Evolutionary conservation across 2,888 invertebrate species (phyloP).

Genomic region (Drosophila quasianomalipes): DNA sequence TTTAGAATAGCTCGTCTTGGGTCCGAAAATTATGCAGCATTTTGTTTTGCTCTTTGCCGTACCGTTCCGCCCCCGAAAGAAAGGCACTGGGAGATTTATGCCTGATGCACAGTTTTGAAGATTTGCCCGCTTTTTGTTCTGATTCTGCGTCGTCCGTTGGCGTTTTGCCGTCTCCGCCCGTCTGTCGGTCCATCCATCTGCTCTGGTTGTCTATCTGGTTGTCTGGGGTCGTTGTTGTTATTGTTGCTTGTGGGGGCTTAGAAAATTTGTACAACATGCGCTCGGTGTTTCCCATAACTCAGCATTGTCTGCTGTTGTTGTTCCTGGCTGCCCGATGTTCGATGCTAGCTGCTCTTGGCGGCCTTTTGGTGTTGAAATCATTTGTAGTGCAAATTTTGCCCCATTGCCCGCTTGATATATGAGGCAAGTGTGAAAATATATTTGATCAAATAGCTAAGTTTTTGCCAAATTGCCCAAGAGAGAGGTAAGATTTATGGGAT

Average conservation of each 20-base stretch:
- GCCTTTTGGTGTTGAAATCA: conserved; percentile 83
- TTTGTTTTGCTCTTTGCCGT: conserved; percentile 70
- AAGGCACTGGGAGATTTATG: conserved; percentile 79
- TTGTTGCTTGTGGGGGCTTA: conserved; percentile 69
- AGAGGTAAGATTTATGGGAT: conserved; percentile 65
- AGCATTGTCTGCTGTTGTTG: conserved; percentile 56
- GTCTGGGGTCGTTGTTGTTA: conserved; percentile 25
- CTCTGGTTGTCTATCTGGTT: conserved; percentile 13
- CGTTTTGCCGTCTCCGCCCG: conserved; percentile 44
- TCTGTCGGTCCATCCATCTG: conserved; percentile 24
- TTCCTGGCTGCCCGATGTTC: conserved; percentile 25
- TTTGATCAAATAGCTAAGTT: conserved; percentile 72
- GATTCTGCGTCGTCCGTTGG: conserved; percentile 69
- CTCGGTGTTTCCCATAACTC: conserved; percentile 79
- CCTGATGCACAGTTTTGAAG: conserved; percentile 64
- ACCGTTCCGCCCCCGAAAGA: conserved; percentile 69
- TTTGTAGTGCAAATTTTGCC: conserved; percentile 83
- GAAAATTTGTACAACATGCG: conserved; percentile 78
- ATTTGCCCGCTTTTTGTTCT: conserved; percentile 63
- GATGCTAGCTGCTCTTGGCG: conserved; percentile 55
- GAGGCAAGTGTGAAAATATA: conserved; percentile 82
- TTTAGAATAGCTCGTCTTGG: conserved; percentile 36
- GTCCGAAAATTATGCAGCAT: conserved; percentile 78
- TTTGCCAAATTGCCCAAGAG: conserved; percentile 57
- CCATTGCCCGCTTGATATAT: conserved; percentile 75